Evolutionary conservation across 2,888 invertebrate species (phyloP), one percentile per base, ranked within the genome.

Genomic region (Drosophila infuscata): DNA sequence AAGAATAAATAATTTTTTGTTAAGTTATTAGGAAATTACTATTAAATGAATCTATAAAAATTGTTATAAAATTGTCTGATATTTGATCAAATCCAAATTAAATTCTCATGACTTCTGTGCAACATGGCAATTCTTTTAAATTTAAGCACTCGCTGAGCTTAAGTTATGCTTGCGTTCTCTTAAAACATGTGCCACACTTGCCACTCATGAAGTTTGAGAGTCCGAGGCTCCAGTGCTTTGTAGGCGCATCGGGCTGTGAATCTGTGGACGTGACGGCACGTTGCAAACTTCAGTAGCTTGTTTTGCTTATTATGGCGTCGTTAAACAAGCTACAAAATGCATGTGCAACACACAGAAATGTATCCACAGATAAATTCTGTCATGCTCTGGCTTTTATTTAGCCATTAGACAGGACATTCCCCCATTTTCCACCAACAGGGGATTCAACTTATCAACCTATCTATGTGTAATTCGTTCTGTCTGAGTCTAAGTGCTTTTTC

Each of bases 401-500:
- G 58, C 65, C 81, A 83, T 89, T 89, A 81, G 41, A 63, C 43
- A 65, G 63, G n/a, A 32, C 67, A 56, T 7, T n/a, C 12, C 36
- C 17, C 30, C 29, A 62, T 54, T 2, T 52, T 36, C 35, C 7
- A n/a, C 41, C 5, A 25, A 15, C 60, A 46, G 56, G 38, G 51
- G 46, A 46, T 60, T 74, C 9, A 56, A 64, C 65, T 58, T 57
- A 60, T 60, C 63, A 35, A 54, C 33, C 43, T 17, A 61, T 65
- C 51, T 65, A 77, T 83, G 75, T 81, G 54, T 66, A 83, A 74
- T 78, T 71, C 81, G 70, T 30, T 29, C 67, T 88, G 85, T 83
- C 74, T 73, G 52, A 35, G 83, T 41, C 84, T 76, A 86, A 88
- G 85, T 90, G 85, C 70, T 90, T 81, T 86, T 86, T 83, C 87